Evolutionary conservation across 1,140 invertebrate species (phyloP).

Genomic region (Potamilus streckersoni): DNA sequence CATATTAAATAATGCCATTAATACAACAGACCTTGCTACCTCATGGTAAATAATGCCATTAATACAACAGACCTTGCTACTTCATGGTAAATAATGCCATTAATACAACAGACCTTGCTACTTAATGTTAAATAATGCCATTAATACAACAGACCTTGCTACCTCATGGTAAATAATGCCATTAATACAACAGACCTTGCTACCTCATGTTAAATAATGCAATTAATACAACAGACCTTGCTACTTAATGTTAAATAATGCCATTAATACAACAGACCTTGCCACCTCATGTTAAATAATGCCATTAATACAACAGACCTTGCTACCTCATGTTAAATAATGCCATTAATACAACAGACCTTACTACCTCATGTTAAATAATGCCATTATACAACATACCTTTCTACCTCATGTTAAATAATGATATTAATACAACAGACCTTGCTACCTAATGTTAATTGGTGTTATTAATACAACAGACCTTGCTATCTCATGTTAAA

Average conservation of each 20-base stretch:
- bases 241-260: no score
- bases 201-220: conserved; percentile 48
- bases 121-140: conserved; percentile 99
- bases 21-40: no score
- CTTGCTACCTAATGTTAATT: conserved; percentile 49
- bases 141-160: conserved; percentile 70
- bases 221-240: no score
- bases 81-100: conserved; percentile 99
- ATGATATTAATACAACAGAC: conserved; percentile 83
- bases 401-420: conserved; percentile 90
- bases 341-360: conserved; percentile 81
- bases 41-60: no score
- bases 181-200: conserved; percentile 73
- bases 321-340: conserved; percentile 92
- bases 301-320: no score
- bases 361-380: conserved; percentile 90
- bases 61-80: conserved; percentile 43
- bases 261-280: background rate
- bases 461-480: no score
- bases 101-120: conserved; percentile 65
- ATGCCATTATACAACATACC: conserved; percentile 83
- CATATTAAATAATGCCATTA: conserved; percentile 31
- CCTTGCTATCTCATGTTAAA: no score
- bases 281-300: conserved; percentile 49
- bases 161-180: conserved; percentile 66